Percentiles rank a stretch among this genome's conserved stretches.
Conservation (phyloP, 2,888 invertebrate genomes). For the Andrena camellia region DNA sequence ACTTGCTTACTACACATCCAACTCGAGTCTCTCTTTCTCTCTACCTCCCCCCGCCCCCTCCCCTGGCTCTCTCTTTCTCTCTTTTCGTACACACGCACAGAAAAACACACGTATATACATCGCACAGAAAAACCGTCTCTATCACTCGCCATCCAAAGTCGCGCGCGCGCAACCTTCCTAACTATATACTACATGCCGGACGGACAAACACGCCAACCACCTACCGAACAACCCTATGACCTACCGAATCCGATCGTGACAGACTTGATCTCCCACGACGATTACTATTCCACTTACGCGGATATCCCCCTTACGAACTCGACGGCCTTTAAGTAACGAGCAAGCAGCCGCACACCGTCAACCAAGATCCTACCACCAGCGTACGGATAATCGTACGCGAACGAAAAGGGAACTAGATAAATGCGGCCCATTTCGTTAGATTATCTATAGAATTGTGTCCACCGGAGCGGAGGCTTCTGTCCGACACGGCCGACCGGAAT, state of each 20-base stretch:
- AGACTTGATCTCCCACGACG: conserved; percentile 26
- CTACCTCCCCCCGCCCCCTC: neutral
- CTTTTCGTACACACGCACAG: neutral
- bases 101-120: neutral
- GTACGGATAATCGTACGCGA: conserved; percentile 10
- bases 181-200: conserved; percentile 56
- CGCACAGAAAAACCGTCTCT: conserved; percentile 14
- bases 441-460: conserved; percentile 42
- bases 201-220: conserved; percentile 59
- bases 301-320: neutral
- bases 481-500: neutral
- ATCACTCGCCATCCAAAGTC: conserved; percentile 43
- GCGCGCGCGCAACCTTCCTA: conserved; percentile 57
- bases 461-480: conserved; percentile 19
- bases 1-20: conserved; percentile 52
- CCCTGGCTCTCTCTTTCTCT: conserved; percentile 30
- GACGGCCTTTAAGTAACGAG: neutral
- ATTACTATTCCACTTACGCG: conserved; percentile 1
- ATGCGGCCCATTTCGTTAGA: conserved; percentile 49
- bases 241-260: conserved; percentile 58
- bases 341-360: neutral
- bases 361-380: conserved; percentile 8
- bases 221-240: conserved; percentile 68
- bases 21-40: conserved; percentile 38
- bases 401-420: conserved; percentile 53